Base-by-base conservation (phyloP, 1,140 invertebrate species). In the Carposina sasakii region DNA sequence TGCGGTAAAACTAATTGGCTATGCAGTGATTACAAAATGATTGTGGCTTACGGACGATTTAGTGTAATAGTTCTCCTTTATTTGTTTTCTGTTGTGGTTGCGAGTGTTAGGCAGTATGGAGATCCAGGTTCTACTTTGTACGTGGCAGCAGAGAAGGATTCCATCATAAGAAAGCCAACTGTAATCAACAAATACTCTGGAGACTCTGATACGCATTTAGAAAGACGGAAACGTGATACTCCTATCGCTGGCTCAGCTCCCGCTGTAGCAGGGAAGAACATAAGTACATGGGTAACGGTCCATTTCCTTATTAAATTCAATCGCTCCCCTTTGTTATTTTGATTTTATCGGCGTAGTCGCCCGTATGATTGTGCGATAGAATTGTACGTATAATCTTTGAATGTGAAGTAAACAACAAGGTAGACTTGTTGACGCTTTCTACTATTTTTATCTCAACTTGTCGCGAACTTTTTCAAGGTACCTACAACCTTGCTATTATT, bases 21-120 rank as follows among this genome's bases (percentile, higher is more conserved):
- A 73, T 69, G 72, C 67, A 76, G 74, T 82, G 71, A 81, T 76
- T 52, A 67, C 74, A 83, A 83, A 75, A 83, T 83, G 79, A 71
- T 73, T 60, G 60, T 68, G 57, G 41, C 54, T 53, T 67, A 73
- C 68, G 58, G 60, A 67, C 67, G 57, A 65, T 48, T 75, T 49
- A 51, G 62, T 66, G 61, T 72, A 21, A 48, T 75, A 46, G 50
- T 54, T 49, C 48, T 76, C 31, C 39, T 75, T 52, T 67, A 54
- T 73, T 57, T 69, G 51, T 59, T 76, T 61, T 67, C 72, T 23
- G 66, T 62, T 57, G 67, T 60, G 43, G 41, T 68, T n/a, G n/a
- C n/a, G 48, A 55, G 67, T 62, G 46, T 65, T 28, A 57, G 54
- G 26, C 68, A 64, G 31, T 69, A 78, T 75, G 77, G 62, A 41